phyloP scores from a whole-genome alignment of 2,113 vertebrate genomes.

The Micronycteris hirsuta region DNA sequence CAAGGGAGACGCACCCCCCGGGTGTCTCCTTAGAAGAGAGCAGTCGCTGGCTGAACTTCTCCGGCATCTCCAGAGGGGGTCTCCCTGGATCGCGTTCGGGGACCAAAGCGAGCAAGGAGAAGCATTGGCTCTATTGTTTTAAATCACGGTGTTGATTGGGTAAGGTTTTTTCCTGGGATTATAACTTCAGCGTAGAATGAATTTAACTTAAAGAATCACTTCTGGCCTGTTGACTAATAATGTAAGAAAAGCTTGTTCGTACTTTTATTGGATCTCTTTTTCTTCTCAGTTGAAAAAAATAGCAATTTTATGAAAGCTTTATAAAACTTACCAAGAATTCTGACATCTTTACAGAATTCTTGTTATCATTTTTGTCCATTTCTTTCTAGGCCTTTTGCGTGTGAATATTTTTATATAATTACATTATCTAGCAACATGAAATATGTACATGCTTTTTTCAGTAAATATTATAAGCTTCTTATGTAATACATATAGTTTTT shows the following conservation, averaged over 20 bases:
- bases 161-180: neutral
- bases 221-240: neutral
- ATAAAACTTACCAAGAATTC: neutral
- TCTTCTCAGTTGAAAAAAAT: neutral
- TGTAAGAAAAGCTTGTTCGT: neutral
- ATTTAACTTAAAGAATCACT: neutral
- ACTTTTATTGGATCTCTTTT: neutral
- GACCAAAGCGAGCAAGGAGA: neutral
- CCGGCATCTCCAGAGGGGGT: conserved; percentile 63
- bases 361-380: neutral
- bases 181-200: neutral
- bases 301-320: neutral
- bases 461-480: neutral
- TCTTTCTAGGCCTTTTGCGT: conserved; percentile 14
- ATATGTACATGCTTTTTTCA: neutral
- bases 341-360: neutral
- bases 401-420: neutral
- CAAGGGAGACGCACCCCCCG: neutral
- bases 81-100: conserved; percentile 59
- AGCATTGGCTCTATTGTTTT: neutral
- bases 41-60: conserved; percentile 40
- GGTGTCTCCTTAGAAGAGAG: no score
- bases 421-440: neutral
- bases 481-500: neutral
- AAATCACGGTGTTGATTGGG: neutral